Base-by-base conservation (phyloP, 1,140 invertebrate species). In the Aphis craccivora region DNA sequence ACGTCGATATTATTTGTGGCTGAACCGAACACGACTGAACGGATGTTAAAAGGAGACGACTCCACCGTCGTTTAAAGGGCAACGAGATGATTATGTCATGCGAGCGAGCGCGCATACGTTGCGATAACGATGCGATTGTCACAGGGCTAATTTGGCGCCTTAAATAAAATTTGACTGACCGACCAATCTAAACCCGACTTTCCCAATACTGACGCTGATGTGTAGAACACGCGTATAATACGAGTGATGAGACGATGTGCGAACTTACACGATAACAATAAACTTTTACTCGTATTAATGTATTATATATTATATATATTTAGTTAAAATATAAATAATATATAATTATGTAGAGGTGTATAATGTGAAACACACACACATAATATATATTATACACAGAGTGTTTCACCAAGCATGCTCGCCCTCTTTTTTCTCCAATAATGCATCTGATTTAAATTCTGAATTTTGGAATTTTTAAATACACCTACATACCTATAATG, bases 171-270 rank as follows among this genome's bases (percentile, higher is more conserved):
- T 92, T 92, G 55, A 51, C 23, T 45, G 43, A 8, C 91, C 81
- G 81, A 53, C 91, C 91, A 53, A 92, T 84, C 67, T 55, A 84
- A 92, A 40, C 22, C 23, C 81, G 91, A 92, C 81, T 55, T 92
- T 92, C 30, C 81, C 84, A 92, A 92, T 92, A 53, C 45, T 20
- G 76, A 30, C 91, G 76, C 7, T 45, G 48, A 25, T 30, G 91
- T 84, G 53, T 22, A 40, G 37, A 76, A n/a, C 14, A 35, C 83
- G 83, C 25, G 35, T 35, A 40, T 40, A 40, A 48, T 92, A 43
- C 22, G 53, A 48, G 35, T 84, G 91, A 83, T 76, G 45, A 48
- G 45, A 55, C 35, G 76, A 84, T n/a, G n/a, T n/a, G n/a, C n/a
- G n/a, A 81, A 23, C 53, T 76, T 20, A 40, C 60, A n/a, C 60